These are phyloP conservation scores for Drosophila obscura DNA, from an alignment of 1,140 invertebrate genomes.

Conservation along the genomic window DNA sequence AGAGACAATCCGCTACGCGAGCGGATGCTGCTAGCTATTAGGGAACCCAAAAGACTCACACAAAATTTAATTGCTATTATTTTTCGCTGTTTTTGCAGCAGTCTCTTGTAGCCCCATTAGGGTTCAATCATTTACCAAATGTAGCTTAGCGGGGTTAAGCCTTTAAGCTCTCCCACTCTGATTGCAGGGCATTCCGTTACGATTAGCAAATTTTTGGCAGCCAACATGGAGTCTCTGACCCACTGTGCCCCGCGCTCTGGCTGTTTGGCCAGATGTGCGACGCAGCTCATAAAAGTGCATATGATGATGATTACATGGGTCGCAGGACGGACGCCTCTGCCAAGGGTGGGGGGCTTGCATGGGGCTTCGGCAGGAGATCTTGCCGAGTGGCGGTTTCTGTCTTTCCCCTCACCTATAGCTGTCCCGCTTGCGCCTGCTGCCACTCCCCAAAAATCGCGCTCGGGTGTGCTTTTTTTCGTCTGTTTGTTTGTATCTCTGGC, in stretches of 20 bases:
- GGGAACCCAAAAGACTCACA: too few relatives aligned
- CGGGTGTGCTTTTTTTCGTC: slow-evolving; percentile 27
- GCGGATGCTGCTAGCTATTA: too few relatives aligned
- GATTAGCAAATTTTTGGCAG: neutral
- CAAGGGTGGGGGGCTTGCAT: neutral
- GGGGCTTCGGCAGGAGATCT: slow-evolving; percentile 19
- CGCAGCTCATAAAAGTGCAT: slow-evolving; percentile 55
- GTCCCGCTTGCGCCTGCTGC: neutral
- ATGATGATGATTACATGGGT: slow-evolving; percentile 52
- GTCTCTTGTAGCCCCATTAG: too few relatives aligned
- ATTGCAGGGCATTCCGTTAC: neutral
- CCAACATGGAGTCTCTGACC: neutral
- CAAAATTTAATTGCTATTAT: too few relatives aligned
- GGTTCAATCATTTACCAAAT: too few relatives aligned
- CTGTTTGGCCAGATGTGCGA: slow-evolving; percentile 6
- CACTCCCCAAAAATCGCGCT: neutral
- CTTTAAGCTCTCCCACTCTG: too few relatives aligned
- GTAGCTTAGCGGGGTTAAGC: too few relatives aligned
- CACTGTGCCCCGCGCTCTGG: slow-evolving; percentile 19
- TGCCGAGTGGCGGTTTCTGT: slow-evolving; percentile 2
- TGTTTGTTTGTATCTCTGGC: slow-evolving; percentile 61
- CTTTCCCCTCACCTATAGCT: neutral
- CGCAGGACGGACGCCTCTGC: slow-evolving; percentile 20
- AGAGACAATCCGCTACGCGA: too few relatives aligned
- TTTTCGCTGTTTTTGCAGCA: too few relatives aligned